Percentiles rank a stretch among this genome's conserved stretches.
These are phyloP conservation scores for Sylvia borin DNA, from an alignment of 2,797 vertebrate genomes.

Conservation along the genomic window DNA sequence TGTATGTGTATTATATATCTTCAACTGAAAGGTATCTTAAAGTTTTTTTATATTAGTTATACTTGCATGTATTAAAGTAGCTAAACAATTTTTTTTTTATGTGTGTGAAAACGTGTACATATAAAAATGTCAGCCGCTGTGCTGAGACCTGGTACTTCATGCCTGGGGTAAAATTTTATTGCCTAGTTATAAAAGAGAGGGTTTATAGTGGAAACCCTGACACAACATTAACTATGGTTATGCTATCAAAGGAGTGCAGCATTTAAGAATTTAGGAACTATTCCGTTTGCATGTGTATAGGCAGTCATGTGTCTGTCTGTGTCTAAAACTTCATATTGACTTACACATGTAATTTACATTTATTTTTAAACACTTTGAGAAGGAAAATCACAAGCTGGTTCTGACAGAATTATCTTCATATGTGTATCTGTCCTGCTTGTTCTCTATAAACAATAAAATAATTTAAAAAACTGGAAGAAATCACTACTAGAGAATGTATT, in stretches of 20 bases:
- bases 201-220: slow-evolving; percentile 74
- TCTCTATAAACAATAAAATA: not conserved
- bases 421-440: not conserved
- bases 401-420: not conserved
- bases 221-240: slow-evolving; percentile 48
- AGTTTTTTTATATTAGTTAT: not conserved
- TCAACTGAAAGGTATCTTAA: not conserved
- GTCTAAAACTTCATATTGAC: not conserved
- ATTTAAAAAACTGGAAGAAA: not conserved
- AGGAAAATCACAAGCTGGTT: not conserved
- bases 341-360: not conserved
- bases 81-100: not conserved
- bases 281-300: not conserved
- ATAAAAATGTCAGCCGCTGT: slow-evolving; percentile 61
- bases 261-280: slow-evolving; percentile 46
- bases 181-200: slow-evolving; percentile 63
- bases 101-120: slow-evolving; percentile 51
- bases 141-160: slow-evolving; percentile 61
- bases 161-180: slow-evolving; percentile 68
- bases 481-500: not conserved
- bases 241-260: slow-evolving; percentile 43
- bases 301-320: not conserved
- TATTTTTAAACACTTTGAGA: not conserved
- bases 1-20: not conserved
- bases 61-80: slow-evolving; percentile 24